These are phyloP conservation scores for Drosophila eugracilis DNA, from an alignment of 1,140 invertebrate species.

Conservation along the genomic window DNA sequence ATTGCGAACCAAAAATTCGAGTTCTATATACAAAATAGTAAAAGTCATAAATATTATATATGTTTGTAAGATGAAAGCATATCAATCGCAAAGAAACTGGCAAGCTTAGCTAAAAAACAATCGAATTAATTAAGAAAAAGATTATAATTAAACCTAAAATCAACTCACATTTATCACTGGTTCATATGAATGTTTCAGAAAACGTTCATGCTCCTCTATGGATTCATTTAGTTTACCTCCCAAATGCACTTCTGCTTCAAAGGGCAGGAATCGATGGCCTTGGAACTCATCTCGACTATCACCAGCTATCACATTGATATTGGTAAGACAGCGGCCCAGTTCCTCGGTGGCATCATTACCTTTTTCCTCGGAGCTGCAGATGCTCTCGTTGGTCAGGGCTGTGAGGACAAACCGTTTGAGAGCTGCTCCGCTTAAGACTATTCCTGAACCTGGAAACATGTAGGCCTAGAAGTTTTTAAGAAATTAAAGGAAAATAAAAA, in stretches of 20 bases:
- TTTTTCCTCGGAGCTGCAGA: constrained; percentile 28
- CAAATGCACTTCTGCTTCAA: constrained; percentile 35
- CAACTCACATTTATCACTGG: constrained; percentile 45
- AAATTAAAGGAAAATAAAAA: background rate
- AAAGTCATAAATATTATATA: constrained; percentile 27
- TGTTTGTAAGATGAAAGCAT: constrained; percentile 21
- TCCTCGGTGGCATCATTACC: constrained; percentile 30
- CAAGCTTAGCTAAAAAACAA: constrained; percentile 21
- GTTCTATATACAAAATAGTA: constrained; percentile 55
- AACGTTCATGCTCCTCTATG: constrained; percentile 36
- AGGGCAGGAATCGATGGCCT: constrained; percentile 62
- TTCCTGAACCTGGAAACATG: constrained; percentile 35
- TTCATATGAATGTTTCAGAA: constrained; percentile 45
- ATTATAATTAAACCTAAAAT: background rate
- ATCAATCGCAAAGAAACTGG: constrained; percentile 41
- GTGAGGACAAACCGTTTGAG: constrained; percentile 33
- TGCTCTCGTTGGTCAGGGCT: constrained; percentile 45
- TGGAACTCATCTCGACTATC: constrained; percentile 58
- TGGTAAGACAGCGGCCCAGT: constrained; percentile 54
- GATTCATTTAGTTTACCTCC: constrained; percentile 24
- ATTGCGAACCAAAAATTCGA: constrained; percentile 47
- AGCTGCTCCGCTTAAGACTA: constrained; percentile 58
- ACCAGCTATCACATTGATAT: constrained; percentile 57
- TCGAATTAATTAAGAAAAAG: background rate
- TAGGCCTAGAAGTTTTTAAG: constrained; percentile 24